phyloP scores from a whole-genome alignment of 2,888 invertebrate genomes.

The Liopterus haemorrhoidalis region DNA sequence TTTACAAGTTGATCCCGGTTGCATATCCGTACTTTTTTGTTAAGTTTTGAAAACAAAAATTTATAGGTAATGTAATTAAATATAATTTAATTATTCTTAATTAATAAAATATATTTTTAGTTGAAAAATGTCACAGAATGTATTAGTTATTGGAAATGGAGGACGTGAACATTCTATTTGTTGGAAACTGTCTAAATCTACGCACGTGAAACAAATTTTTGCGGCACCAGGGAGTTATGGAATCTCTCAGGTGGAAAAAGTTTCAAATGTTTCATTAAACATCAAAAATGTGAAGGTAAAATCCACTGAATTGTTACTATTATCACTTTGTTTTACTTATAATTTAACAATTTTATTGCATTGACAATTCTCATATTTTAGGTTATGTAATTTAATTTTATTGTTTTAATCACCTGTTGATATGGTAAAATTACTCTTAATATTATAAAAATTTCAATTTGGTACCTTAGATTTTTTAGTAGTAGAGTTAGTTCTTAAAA shows the following conservation, averaged over 20 bases:
- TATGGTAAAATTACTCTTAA: neutral
- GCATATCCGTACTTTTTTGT: too few relatives aligned
- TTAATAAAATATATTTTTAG: neutral
- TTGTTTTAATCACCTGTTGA: neutral
- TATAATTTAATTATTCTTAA: slow-evolving; percentile 13
- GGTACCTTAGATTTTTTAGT: neutral
- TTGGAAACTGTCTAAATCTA: slow-evolving; percentile 85
- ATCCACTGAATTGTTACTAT: too few relatives aligned
- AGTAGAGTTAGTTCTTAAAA: neutral
- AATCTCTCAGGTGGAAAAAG: slow-evolving; percentile 65
- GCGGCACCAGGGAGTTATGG: slow-evolving; percentile 89
- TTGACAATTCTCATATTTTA: neutral
- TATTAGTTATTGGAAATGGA: slow-evolving; percentile 84
- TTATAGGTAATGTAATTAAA: slow-evolving; percentile 21
- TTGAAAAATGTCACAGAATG: slow-evolving; percentile 46
- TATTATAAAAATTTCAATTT: neutral
- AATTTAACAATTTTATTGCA: slow-evolving; percentile 8
- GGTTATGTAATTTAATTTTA: slow-evolving; percentile 5
- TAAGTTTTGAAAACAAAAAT: neutral
- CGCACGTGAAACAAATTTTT: slow-evolving; percentile 62
- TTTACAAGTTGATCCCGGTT: too few relatives aligned
- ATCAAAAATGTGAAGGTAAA: slow-evolving; percentile 66
- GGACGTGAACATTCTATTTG: slow-evolving; percentile 94
- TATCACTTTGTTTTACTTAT: neutral
- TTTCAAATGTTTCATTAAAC: slow-evolving; percentile 58